Evolutionary conservation across 2,797 vertebrate species (phyloP).

Genomic region (Paguma larvata): DNA sequence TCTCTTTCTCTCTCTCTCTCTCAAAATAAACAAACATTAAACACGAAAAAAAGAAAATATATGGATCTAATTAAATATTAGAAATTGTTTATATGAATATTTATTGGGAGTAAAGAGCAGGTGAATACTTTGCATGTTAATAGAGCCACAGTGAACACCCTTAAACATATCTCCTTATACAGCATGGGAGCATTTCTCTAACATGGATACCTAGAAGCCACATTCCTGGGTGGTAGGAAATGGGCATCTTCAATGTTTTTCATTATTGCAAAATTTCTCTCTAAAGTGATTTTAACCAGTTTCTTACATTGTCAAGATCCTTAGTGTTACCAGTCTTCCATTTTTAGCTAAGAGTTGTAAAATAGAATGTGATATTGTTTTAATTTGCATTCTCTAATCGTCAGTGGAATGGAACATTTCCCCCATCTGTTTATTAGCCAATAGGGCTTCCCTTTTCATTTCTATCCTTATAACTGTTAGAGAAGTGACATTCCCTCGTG

Average conservation of each 20-base stretch:
- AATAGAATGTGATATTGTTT: neutral
- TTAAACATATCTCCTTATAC: neutral
- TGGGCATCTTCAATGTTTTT: neutral
- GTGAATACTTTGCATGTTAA: neutral
- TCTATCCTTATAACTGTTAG: neutral
- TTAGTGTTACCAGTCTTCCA: neutral
- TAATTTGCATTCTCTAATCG: constrained; percentile 11
- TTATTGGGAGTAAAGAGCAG: neutral
- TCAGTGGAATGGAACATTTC: neutral
- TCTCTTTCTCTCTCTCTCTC: too few species aligned
- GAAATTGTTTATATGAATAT: neutral
- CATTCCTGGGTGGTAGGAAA: neutral
- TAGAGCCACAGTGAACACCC: neutral
- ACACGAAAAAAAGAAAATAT: neutral
- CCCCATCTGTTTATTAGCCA: neutral
- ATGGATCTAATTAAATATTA: neutral
- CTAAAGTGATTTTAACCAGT: neutral
- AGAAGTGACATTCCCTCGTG: neutral
- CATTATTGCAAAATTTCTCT: constrained; percentile 12
- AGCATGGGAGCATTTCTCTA: neutral
- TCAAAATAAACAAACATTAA: too few species aligned
- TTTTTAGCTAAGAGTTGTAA: constrained; percentile 31
- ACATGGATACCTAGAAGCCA: neutral
- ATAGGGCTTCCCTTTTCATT: neutral
- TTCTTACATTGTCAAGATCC: neutral